Evolutionary conservation across 2,113 vertebrate genomes (phyloP), one percentile per base, ranked within the genome.

Genomic region (Scomber colias): DNA sequence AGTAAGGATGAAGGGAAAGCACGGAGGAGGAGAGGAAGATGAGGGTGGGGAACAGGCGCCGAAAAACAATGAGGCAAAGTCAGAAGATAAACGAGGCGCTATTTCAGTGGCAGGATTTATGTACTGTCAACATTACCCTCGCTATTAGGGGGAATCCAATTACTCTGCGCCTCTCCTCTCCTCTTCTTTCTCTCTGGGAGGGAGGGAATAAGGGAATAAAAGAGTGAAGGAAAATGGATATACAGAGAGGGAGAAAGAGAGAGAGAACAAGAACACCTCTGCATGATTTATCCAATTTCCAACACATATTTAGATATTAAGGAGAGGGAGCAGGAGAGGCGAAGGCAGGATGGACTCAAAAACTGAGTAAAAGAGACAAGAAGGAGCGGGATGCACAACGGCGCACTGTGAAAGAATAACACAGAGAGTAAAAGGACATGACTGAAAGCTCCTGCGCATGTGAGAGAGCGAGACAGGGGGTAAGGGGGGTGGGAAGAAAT

Each of bases 51-150:
- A 75, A 85, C 75, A 78, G 90, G 81, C 85, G 71, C 35, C 30
- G 71, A 83, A 91, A 94, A 93, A 92, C 89, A 93, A 92, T 93
- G 89, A 93, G 89, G 90, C 91, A 89, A 94, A 94, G 94, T 93
- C 92, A 87, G 90, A 95, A 94, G 94, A 95, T 90, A 94, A 94
- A 94, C 90, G 91, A 93, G 90, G 90, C 84, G 64, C 94, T 95
- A 94, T 95, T 95, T 94, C 93, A 89, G 92, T 91, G 87, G 90
- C 82, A 91, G 93, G 94, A 95, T 94, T 95, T 94, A 95, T 95
- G 94, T 93, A 94, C 93, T 94, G 94, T 95, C 95, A 95, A 94
- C 93, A 94, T 94, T 94, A 94, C 88, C 93, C 90, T 90, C 84
- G 93, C 93, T 94, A 94, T 94, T 94, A 95, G 91, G 92, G 91